These are phyloP conservation scores for Coryphaenoides rupestris DNA, from an alignment of 2,113 vertebrate genomes.

Conservation along the genomic window DNA sequence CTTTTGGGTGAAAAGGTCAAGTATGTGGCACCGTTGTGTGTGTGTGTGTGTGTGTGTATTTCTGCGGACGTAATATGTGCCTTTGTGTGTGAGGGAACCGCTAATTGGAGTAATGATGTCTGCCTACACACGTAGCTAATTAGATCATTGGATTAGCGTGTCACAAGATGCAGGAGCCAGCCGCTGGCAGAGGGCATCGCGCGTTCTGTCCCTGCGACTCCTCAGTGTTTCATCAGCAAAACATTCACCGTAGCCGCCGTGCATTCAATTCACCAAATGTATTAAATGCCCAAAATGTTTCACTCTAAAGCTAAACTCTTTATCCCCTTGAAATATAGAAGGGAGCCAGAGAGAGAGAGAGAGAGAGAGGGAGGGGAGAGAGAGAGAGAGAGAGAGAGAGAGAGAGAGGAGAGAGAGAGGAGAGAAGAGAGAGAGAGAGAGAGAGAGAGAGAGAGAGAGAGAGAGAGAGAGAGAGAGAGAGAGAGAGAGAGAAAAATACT, in stretches of 20 bases:
- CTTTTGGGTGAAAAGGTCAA: too few species aligned
- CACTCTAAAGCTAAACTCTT: too few species aligned
- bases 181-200: conserved; percentile 25
- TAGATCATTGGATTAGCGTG: conserved; percentile 67
- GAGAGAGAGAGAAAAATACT: not conserved
- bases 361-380: too few species aligned
- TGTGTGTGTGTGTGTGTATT: conserved; percentile 9
- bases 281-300: not conserved
- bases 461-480: too few species aligned
- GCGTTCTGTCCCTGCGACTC: conserved; percentile 16
- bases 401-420: too few species aligned
- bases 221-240: conserved; percentile 30
- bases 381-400: too few species aligned
- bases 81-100: conserved; percentile 28
- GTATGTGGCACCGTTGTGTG: too few species aligned
- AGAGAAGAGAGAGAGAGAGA: too few species aligned
- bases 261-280: not conserved
- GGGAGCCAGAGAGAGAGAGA: not conserved
- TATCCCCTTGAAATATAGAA: not conserved
- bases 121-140: conserved; percentile 51
- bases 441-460: too few species aligned
- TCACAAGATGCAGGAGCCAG: conserved; percentile 57
- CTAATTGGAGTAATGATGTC: conserved; percentile 30
- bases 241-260: not conserved
- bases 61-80: not conserved